Evolutionary conservation across 64 coral and sea anemone species (phyloP), one percentile per base, ranked within the genome.

Genomic region (Acropora tenuis): DNA sequence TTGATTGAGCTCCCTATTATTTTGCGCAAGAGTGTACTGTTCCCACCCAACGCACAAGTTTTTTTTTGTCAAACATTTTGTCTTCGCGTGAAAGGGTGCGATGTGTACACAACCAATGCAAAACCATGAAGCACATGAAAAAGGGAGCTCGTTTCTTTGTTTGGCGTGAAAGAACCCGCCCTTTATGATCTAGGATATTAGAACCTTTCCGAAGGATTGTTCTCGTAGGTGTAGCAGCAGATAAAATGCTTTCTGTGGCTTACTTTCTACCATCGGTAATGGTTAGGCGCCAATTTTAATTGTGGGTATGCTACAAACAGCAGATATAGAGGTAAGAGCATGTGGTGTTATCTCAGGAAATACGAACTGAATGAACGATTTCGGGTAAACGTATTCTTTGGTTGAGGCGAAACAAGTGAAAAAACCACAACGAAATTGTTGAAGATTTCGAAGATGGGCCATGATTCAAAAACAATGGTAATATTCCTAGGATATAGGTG

Each of bases 181-280:
- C 57, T 60, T 47, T 83, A 47, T 67, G 80, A 83, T 83, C 65
- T n/a, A 60, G 44, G 42, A 83, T 83, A 83, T 68, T 47, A 18
- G 60, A 83, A 67, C 41, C 61, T 65, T 83, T 67, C 43, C 16
- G 6, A 47, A 17, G 1, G 46, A 18, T 7, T 5, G 16, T 7
- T 18, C 41, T 30, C 12, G 1, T 6, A 44, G 19, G n/a, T 3
- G 18, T 30, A 30, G 30, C 30, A 46, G 8, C 41, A 46, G 3
- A 8, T 1, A 15, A 41, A 46, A 76, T 46, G 43, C 10, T 76
- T 44, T 76, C 41, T 41, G 41, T 47, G 69, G 69, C 41, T 43
- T 9, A 8, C 41, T 76, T 44, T 76, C 6, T 76, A 11, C 74
- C 41, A 46, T 12, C 41, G 19, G 73, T 75, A 43, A 75, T 30